Percentiles rank a stretch among this genome's conserved stretches.
Conservation (phyloP, 1,140 invertebrate species). For the Neotoxoptera formosana region DNA sequence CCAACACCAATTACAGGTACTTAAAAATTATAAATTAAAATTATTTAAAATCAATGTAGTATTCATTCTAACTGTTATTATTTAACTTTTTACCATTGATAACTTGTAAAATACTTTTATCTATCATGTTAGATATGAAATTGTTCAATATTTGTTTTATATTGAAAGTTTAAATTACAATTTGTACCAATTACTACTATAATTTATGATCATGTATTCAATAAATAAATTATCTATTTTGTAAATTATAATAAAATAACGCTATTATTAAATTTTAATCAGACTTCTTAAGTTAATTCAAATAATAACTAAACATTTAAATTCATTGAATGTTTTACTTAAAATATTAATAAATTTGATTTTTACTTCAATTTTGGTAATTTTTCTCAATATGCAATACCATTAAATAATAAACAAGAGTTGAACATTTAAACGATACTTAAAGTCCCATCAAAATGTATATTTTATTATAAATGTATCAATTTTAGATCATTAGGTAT, state of each 20-base stretch:
- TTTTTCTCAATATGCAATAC: not conserved
- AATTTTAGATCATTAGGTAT: not conserved
- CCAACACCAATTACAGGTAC: constrained; percentile 69
- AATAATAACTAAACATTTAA: constrained; percentile 1
- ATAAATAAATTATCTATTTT: constrained; percentile 40
- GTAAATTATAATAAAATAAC: not conserved
- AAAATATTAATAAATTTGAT: not conserved
- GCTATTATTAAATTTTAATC: not conserved
- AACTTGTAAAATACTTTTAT: not conserved
- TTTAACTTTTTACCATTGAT: constrained; percentile 11
- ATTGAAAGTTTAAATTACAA: not conserved
- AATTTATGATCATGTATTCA: constrained; percentile 25
- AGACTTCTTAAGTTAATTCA: not conserved
- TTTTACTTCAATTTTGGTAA: not conserved
- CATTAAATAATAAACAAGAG: too few relatives aligned
- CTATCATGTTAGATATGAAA: not conserved
- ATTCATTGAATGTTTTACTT: not conserved
- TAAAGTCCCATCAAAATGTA: not conserved
- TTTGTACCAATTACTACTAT: constrained; percentile 13
- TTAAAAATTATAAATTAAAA: constrained; percentile 1
- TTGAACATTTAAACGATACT: not conserved
- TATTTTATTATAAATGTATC: constrained; percentile 4
- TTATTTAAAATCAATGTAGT: constrained; percentile 17
- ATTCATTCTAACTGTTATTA: constrained; percentile 28
- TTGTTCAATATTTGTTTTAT: constrained; percentile 6